Conservation (phyloP, 2,797 vertebrate species). For the Labroides dimidiatus region DNA sequence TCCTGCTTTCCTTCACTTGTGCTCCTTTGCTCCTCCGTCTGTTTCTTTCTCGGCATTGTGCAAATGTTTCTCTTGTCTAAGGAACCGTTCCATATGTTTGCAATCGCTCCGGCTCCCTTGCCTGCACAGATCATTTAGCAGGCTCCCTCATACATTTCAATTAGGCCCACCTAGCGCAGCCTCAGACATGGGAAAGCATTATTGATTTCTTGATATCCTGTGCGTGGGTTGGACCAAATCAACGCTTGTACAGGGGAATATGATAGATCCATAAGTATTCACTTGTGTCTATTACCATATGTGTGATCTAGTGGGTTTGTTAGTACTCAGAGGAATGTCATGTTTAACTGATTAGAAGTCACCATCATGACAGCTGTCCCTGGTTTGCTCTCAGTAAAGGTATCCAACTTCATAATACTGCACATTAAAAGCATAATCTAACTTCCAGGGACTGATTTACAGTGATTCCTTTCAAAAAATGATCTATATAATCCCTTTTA, state of each 20-base stretch:
- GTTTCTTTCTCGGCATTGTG: constrained; percentile 64
- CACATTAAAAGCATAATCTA: constrained; percentile 8
- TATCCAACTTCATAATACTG: not conserved
- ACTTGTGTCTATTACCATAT: constrained; percentile 49
- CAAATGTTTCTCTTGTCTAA: constrained; percentile 82
- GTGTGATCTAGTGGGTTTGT: constrained; percentile 23
- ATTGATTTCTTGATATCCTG: constrained; percentile 80
- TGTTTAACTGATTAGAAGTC: constrained; percentile 34
- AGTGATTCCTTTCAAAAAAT: not conserved
- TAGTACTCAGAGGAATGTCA: constrained; percentile 14
- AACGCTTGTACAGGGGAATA: constrained; percentile 71
- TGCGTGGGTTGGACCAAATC: constrained; percentile 70
- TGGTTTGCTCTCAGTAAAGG: not conserved
- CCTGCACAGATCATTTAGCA: constrained; percentile 81
- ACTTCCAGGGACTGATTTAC: not conserved
- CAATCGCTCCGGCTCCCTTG: constrained; percentile 75
- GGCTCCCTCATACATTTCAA: constrained; percentile 82
- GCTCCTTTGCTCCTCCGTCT: constrained; percentile 42
- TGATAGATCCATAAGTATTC: constrained; percentile 74
- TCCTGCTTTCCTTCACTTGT: constrained; percentile 16
- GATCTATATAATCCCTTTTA: not conserved
- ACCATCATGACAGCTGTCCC: constrained; percentile 20
- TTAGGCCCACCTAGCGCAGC: constrained; percentile 73
- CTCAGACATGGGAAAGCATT: constrained; percentile 71
- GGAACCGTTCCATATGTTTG: constrained; percentile 82